phyloP scores from a whole-genome alignment of 2,113 vertebrate species.

The Pelodiscus sinensis region DNA sequence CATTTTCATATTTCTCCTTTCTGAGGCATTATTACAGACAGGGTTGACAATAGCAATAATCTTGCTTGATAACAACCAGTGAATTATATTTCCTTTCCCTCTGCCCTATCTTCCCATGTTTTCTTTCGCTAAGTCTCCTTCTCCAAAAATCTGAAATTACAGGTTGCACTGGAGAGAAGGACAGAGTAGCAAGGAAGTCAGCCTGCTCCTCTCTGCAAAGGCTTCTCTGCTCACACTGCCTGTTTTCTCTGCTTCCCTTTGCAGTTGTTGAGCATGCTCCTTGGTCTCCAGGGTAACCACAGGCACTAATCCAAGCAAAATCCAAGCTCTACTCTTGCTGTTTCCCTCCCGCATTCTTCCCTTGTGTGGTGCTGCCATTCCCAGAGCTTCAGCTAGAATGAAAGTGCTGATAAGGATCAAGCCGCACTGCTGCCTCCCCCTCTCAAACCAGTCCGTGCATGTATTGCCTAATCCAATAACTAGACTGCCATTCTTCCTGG shows the following conservation, averaged over 20 bases:
- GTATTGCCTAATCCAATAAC: background rate
- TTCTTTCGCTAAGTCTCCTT: background rate
- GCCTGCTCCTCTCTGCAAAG: background rate
- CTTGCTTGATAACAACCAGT: background rate
- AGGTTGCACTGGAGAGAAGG: background rate
- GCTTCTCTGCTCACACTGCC: background rate
- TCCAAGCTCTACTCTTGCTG: accelerated
- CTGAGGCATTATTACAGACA: background rate
- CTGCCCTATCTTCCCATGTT: background rate
- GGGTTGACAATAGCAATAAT: background rate
- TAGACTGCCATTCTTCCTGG: accelerated
- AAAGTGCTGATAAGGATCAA: background rate
- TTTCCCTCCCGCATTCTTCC: accelerated
- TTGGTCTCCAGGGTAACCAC: accelerated
- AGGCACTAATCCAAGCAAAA: accelerated
- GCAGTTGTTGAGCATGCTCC: background rate
- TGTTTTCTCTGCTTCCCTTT: background rate
- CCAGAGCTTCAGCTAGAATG: accelerated
- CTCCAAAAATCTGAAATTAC: background rate
- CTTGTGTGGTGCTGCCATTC: accelerated
- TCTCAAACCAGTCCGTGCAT: accelerated
- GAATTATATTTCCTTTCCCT: accelerated
- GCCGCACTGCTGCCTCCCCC: accelerated
- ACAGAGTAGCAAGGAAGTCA: accelerated
- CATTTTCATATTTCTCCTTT: background rate